phyloP scores from a whole-genome alignment of 1,140 invertebrate genomes.

The Drosophila tristis region DNA sequence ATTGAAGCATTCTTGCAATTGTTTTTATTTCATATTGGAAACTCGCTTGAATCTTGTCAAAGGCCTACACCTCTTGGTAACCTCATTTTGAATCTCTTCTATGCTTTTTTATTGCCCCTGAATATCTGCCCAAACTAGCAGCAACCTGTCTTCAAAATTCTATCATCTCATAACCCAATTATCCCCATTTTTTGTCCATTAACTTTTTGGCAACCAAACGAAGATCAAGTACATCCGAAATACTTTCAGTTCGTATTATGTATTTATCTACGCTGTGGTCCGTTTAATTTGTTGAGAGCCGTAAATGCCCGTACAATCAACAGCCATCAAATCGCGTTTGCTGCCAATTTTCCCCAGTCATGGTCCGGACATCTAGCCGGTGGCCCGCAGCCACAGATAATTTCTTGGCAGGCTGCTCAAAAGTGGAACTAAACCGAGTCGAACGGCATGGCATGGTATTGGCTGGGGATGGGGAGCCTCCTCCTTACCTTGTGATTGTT shows the following conservation, averaged over 20 bases:
- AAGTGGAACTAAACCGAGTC: conserved; percentile 3
- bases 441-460: too few relatives aligned
- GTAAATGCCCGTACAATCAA: conserved; percentile 55
- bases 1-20: too few relatives aligned
- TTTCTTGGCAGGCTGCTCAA: conserved; percentile 56
- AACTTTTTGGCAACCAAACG: conserved; percentile 38
- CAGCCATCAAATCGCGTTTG: conserved; percentile 72
- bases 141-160: background rate
- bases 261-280: conserved; percentile 20
- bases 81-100: too few relatives aligned
- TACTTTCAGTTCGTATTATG: conserved; percentile 11
- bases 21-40: too few relatives aligned
- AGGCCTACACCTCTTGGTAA: too few relatives aligned
- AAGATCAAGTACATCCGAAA: conserved; percentile 18
- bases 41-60: too few relatives aligned
- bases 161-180: background rate
- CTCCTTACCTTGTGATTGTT: conserved; percentile 88
- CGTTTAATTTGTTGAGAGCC: conserved; percentile 53
- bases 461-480: conserved; percentile 22
- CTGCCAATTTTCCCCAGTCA: conserved; percentile 56
- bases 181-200: conserved; percentile 1
- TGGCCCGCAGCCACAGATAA: conserved; percentile 31
- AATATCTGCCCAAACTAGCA: background rate
- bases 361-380: conserved; percentile 25
- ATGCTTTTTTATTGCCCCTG: too few relatives aligned